These are phyloP conservation scores for Phrynocephalus versicolor DNA, from an alignment of 2,113 vertebrate species.

Conservation along the genomic window DNA sequence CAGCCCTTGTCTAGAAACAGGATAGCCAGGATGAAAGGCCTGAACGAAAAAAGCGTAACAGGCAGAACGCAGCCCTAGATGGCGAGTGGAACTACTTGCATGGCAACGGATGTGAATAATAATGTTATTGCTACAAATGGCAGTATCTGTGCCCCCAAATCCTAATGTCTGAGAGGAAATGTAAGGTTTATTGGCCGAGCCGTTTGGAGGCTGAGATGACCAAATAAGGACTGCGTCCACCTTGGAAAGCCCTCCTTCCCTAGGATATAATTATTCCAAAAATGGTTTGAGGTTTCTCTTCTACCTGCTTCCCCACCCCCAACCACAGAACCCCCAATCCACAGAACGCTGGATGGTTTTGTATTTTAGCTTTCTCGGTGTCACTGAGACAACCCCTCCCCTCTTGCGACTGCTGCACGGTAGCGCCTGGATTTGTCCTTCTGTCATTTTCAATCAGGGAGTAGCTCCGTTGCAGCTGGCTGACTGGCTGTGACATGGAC, in stretches of 20 bases:
- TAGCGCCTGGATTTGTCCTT: neutral
- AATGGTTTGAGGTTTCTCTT: neutral
- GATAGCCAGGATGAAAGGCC: too few relatives aligned
- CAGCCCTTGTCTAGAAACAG: neutral
- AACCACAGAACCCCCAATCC: neutral
- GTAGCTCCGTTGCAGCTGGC: neutral
- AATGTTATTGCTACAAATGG: too few relatives aligned
- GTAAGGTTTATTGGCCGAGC: neutral
- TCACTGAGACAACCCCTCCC: neutral
- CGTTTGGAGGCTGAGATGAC: neutral
- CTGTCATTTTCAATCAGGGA: constrained; percentile 26
- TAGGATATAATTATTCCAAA: neutral
- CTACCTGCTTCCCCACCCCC: too few relatives aligned
- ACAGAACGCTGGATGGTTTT: neutral
- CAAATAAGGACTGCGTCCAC: too few relatives aligned
- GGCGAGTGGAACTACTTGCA: neutral
- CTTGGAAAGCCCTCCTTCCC: neutral
- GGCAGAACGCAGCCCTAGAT: too few relatives aligned
- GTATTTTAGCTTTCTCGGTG: neutral
- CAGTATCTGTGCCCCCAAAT: neutral
- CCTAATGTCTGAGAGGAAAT: neutral
- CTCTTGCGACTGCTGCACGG: neutral
- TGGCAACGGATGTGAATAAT: neutral
- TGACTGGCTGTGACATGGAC: neutral
- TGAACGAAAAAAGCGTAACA: too few relatives aligned